A percentile compares a stretch with the other conserved stretches of the same genome.
Evolutionary conservation across 2,113 vertebrate species (phyloP).

Genomic region (Pomatorhinus ruficollis): DNA sequence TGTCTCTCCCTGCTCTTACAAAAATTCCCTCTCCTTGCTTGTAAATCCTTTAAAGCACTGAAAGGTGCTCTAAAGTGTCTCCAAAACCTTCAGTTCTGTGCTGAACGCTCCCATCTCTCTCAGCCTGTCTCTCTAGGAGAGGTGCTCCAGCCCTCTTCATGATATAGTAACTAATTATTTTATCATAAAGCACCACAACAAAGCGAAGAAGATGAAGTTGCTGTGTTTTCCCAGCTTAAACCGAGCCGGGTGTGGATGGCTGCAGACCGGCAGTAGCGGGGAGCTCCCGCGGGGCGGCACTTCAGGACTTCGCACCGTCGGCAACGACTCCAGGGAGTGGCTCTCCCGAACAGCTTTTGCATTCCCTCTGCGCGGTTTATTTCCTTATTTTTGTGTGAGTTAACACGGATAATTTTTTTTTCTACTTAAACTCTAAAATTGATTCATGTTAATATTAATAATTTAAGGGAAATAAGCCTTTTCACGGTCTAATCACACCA

Average conservation of each 20-base stretch:
- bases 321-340: neutral
- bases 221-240: fast-evolving
- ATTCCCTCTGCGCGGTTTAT: neutral
- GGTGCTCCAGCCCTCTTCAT: neutral
- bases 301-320: fast-evolving
- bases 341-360: neutral
- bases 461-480: slow-evolving; percentile 12
- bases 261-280: neutral
- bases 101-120: neutral
- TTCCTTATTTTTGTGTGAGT: neutral
- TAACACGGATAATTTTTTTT: neutral
- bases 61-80: neutral
- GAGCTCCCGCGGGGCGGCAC: neutral
- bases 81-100: neutral
- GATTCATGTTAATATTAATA: slow-evolving; percentile 17
- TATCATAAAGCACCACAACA: neutral
- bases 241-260: fast-evolving
- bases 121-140: neutral
- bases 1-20: neutral
- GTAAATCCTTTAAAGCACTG: neutral
- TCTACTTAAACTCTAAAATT: neutral
- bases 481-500: neutral
- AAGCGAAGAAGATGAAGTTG: neutral
- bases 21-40: neutral
- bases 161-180: neutral